A percentile compares a stretch with the other conserved stretches of the same genome.
These are phyloP conservation scores for Scaptomyza cyrtandrae DNA, from an alignment of 2,888 invertebrate species.

Conservation along the genomic window DNA sequence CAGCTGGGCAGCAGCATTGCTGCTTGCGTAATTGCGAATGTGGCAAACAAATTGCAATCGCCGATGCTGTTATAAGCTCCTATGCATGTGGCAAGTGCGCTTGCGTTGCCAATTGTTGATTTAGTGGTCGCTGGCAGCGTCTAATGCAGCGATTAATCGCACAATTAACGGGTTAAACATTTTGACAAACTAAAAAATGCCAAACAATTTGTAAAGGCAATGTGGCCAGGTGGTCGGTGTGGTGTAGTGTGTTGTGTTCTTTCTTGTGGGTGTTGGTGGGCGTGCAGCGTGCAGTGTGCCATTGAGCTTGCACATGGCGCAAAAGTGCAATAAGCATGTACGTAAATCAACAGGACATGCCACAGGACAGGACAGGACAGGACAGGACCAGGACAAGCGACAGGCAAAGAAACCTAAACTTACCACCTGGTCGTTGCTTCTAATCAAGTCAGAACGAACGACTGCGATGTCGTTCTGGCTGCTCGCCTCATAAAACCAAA, in stretches of 20 bases:
- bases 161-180: conserved; percentile 71
- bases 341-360: conserved; percentile 78
- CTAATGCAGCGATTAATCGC: conserved; percentile 68
- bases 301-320: conserved; percentile 16
- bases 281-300: conserved; percentile 11
- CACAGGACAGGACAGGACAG: conserved; percentile 39
- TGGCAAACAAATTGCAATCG: conserved; percentile 62
- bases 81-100: conserved; percentile 22
- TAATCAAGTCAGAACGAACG: conserved; percentile 57
- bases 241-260: neutral
- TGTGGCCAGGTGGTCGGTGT: conserved; percentile 37
- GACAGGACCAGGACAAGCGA: neutral
- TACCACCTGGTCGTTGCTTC: conserved; percentile 63
- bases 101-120: conserved; percentile 73
- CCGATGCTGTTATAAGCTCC: conserved; percentile 28
- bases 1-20: conserved; percentile 33
- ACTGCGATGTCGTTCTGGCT: conserved; percentile 51
- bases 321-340: conserved; percentile 71
- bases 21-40: conserved; percentile 60
- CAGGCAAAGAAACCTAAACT: conserved; percentile 32
- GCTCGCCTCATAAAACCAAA: conserved; percentile 71
- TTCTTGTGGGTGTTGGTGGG: conserved; percentile 50
- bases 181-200: conserved; percentile 69
- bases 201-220: conserved; percentile 61
- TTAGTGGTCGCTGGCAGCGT: conserved; percentile 57